Evolutionary conservation across 2,113 vertebrate genomes (phyloP).

Genomic region (Fregetta grallaria): DNA sequence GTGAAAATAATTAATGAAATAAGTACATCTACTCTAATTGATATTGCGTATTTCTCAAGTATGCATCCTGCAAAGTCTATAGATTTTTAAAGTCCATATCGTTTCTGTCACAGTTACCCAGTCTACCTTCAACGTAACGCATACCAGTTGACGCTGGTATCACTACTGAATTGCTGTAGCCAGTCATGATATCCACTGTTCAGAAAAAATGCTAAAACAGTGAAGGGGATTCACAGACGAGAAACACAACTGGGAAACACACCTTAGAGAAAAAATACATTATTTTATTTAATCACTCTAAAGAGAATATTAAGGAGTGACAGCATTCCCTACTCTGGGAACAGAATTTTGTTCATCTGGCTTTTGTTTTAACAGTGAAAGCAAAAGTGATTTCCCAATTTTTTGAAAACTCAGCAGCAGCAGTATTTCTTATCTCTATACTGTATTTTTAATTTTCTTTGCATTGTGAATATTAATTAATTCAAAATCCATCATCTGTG

Average conservation of each 20-base stretch:
- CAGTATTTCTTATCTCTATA: not conserved
- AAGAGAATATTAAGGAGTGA: not conserved
- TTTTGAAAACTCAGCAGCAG: not conserved
- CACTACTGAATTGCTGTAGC: not conserved
- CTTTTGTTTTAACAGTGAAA: not conserved
- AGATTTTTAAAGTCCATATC: not conserved
- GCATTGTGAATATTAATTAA: not conserved
- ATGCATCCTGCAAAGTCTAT: not conserved
- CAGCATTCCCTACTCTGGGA: not conserved
- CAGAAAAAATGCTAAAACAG: not conserved
- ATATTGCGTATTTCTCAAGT: not conserved
- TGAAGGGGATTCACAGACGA: not conserved
- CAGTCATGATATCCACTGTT: not conserved
- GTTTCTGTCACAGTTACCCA: not conserved
- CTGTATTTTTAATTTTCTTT: not conserved
- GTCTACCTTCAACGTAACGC: accelerated
- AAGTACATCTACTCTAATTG: not conserved
- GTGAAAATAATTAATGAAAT: not conserved
- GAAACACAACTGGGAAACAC: not conserved
- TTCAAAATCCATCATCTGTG: not conserved
- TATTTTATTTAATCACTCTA: not conserved
- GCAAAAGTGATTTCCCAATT: not conserved
- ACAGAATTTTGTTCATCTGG: not conserved
- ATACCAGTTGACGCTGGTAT: not conserved
- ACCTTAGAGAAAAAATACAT: not conserved